A percentile compares a stretch with the other conserved stretches of the same genome.
Evolutionary conservation across 2,888 invertebrate species (phyloP).

Genomic region (Arctia plantaginis): DNA sequence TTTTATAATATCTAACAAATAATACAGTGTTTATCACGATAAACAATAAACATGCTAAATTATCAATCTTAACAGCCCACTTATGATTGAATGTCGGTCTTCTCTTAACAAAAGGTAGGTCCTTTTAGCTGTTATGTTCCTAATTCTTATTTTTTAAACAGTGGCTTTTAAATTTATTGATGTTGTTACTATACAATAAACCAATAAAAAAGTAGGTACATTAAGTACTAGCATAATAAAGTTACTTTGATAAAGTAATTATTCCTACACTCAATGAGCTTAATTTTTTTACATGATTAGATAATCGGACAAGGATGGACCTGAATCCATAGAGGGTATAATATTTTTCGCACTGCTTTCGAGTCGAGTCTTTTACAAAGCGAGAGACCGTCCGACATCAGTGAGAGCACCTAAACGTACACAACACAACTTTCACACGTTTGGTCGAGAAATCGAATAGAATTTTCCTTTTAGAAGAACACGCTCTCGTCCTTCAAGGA

Average conservation of each 20-base stretch:
- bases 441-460: not conserved
- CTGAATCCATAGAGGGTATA: too few relatives aligned
- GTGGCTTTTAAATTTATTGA: too few relatives aligned
- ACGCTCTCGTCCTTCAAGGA: conserved; percentile 14
- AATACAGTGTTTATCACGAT: not conserved
- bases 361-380: not conserved
- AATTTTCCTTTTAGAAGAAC: conserved; percentile 9
- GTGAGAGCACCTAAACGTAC: not conserved
- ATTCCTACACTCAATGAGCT: not conserved
- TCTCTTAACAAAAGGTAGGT: not conserved
- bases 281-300: not conserved
- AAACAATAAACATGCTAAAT: not conserved
- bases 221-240: not conserved
- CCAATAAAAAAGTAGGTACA: not conserved
- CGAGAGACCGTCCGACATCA: not conserved
- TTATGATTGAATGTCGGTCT: not conserved
- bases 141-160: not conserved
- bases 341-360: not conserved
- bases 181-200: not conserved
- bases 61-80: not conserved
- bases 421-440: conserved; percentile 3
- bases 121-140: not conserved
- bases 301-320: too few relatives aligned
- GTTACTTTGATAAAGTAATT: not conserved
- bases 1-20: not conserved